Percentiles rank a stretch among this genome's conserved stretches.
phyloP scores from a whole-genome alignment of 2,888 invertebrate genomes.

The Zhengitettix transpicula region DNA sequence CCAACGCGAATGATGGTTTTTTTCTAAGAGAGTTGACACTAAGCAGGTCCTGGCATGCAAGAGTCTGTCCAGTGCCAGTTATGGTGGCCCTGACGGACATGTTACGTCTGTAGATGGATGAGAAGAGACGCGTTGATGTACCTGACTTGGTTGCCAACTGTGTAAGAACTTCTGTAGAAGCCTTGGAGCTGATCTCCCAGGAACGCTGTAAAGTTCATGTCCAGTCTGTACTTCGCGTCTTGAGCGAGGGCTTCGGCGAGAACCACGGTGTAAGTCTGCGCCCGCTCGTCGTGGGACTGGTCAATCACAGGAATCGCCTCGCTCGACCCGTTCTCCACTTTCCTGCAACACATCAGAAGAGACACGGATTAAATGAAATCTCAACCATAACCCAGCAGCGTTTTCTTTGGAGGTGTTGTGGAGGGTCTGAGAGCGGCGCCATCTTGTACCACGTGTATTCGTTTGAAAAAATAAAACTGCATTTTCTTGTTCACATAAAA shows the following conservation, averaged over 20 bases:
- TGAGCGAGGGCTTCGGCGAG: slow-evolving; percentile 17
- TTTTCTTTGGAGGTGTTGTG: too few species aligned
- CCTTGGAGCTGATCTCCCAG: slow-evolving; percentile 27
- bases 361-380: too few species aligned
- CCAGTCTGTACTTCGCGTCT: slow-evolving; percentile 21
- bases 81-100: not conserved
- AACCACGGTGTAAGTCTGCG: slow-evolving; percentile 20
- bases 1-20: too few species aligned
- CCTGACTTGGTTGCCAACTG: slow-evolving; percentile 17
- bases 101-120: not conserved
- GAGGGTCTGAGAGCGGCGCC: too few species aligned
- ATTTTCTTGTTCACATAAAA: too few species aligned
- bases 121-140: slow-evolving; percentile 16
- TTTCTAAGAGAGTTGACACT: too few species aligned
- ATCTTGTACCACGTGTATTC: too few species aligned
- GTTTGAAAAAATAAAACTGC: too few species aligned
- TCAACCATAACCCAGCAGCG: too few species aligned
- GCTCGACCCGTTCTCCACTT: too few species aligned
- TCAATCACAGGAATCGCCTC: not conserved
- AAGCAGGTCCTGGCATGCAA: too few species aligned
- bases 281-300: not conserved
- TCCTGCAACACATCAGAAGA: not conserved
- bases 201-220: slow-evolving; percentile 23
- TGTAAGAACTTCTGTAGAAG: slow-evolving; percentile 37
- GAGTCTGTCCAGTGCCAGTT: too few species aligned